phyloP scores from a whole-genome alignment of 2,113 vertebrate species.

The Erythrocercus mccallii region DNA sequence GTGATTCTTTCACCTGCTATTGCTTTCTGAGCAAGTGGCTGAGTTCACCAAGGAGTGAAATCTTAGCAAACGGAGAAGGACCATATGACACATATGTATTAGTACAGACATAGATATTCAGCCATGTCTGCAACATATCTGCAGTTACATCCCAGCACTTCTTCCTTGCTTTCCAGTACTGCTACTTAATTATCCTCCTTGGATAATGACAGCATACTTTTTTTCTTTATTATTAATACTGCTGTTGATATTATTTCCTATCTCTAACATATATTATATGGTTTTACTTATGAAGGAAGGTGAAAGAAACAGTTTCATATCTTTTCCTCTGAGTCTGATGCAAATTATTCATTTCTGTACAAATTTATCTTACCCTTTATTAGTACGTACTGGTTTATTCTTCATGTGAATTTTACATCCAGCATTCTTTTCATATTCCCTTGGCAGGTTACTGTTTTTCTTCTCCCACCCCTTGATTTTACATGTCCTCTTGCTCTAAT shows the following conservation, averaged over 20 bases:
- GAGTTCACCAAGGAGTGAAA: not conserved
- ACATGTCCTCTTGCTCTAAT: not conserved
- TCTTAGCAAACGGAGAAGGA: not conserved
- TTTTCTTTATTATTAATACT: not conserved
- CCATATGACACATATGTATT: fast-evolving
- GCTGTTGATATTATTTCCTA: not conserved
- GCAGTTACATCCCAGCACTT: not conserved
- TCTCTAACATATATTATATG: not conserved
- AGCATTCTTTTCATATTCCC: not conserved
- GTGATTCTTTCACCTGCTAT: not conserved
- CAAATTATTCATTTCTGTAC: not conserved
- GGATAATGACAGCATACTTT: not conserved
- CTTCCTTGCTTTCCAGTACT: not conserved
- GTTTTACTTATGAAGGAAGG: not conserved
- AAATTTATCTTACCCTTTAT: not conserved
- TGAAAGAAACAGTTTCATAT: not conserved
- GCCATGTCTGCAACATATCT: not conserved
- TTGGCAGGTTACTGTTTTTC: not conserved
- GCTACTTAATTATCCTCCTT: not conserved
- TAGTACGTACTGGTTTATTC: not conserved
- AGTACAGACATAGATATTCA: not conserved
- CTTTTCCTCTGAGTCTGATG: not conserved
- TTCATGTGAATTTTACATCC: not conserved
- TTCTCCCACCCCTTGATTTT: not conserved
- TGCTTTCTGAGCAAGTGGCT: not conserved